Evolutionary conservation across 2,888 invertebrate genomes (phyloP).

Genomic region (Acanthosepion lycidas): DNA sequence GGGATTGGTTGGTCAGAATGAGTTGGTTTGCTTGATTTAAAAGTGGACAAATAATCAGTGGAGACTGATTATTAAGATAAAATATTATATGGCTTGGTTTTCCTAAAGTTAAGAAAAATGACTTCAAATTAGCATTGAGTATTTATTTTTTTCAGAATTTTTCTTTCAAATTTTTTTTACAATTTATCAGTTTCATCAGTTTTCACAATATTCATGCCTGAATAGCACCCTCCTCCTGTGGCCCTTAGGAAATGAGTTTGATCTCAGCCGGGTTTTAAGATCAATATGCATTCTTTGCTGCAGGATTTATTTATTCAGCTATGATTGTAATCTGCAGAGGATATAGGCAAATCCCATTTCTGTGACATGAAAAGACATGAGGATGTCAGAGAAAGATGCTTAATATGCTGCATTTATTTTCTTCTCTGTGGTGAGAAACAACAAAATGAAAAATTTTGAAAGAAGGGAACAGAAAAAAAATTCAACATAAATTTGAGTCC

Average conservation of each 20-base stretch:
- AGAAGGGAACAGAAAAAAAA: background rate
- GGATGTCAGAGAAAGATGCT: background rate
- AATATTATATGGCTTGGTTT: background rate
- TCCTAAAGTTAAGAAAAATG: background rate
- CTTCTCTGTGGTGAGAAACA: background rate
- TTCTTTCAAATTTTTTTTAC: background rate
- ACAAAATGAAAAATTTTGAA: background rate
- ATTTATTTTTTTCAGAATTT: background rate
- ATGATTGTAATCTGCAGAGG: background rate
- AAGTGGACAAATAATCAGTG: background rate
- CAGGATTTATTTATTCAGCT: constrained; percentile 8
- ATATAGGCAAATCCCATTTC: background rate
- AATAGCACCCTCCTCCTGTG: background rate
- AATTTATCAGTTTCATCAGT: background rate
- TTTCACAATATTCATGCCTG: background rate
- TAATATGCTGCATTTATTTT: background rate
- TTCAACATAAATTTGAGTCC: background rate
- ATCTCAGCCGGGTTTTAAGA: background rate
- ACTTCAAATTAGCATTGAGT: background rate
- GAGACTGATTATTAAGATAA: background rate
- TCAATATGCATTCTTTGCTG: background rate
- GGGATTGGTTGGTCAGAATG: no score
- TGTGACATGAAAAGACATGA: constrained; percentile 20
- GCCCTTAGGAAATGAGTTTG: constrained; percentile 10
- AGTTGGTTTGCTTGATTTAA: no score